Base-by-base conservation (phyloP, 2,888 invertebrate genomes). In the Temnothorax unifasciatus region DNA sequence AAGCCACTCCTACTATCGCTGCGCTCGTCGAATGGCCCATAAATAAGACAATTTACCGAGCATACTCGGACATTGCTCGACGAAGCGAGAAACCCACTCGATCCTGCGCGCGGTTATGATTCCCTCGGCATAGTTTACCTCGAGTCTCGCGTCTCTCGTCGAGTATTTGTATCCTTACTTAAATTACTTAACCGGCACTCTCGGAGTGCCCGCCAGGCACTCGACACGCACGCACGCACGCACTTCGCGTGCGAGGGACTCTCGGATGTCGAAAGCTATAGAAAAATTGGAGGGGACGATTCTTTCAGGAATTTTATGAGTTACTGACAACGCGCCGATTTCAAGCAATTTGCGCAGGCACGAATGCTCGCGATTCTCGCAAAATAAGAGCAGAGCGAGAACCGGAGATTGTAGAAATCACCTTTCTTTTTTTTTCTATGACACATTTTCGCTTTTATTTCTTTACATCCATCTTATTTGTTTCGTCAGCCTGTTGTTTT, bases 1-100 rank as follows among this genome's bases (percentile, higher is more conserved):
- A 73, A 71, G 79, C 59, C 73, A 47, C 59, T 79, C 47, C 59
- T 79, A 69, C 79, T 59, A 79, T 79, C n/a, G n/a, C 73, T n/a
- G 73, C 59, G 11, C 73, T 73, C 79, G 57, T 34, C 59, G 59
- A 61, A 47, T 38, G 38, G 59, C 34, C 47, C 71, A 59, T 79
- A 79, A 79, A 79, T 71, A 79, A 71, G 73, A 79, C 73, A 79
- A 79, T 79, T 79, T 73, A 79, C 73, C 59, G 79, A 79, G 79
- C 47, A 13, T 73, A 59, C 79, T 47, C 79, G 59, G 59, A 79
- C 47, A 73, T 79, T 79, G 79, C 73, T 73, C 73, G 73, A 13
- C 73, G 79, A 47, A 59, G 79, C 73, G 79, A 79, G 59, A 59
- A 79, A 44, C 57, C 71, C 79, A 71, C 79, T 79, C 79, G 79